Conservation (phyloP, 1,140 invertebrate genomes). For the Drosophila pandora region DNA sequence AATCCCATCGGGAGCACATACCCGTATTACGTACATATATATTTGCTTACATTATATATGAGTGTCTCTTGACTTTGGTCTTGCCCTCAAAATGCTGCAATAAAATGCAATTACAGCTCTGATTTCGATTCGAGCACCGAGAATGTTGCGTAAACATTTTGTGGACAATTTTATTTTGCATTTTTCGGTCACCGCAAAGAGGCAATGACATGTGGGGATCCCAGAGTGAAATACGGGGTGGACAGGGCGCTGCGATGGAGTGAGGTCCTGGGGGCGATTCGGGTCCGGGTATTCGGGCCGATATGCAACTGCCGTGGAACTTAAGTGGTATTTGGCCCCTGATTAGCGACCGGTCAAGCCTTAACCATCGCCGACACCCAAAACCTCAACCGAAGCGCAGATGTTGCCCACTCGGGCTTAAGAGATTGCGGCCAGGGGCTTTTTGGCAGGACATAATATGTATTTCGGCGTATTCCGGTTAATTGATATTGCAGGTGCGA, state of each 20-base stretch:
- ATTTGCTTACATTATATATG: slow-evolving; percentile 41
- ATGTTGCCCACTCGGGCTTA: slow-evolving; percentile 45
- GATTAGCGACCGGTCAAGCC: slow-evolving; percentile 61
- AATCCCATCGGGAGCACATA: slow-evolving; percentile 18
- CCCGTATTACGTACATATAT: slow-evolving; percentile 16
- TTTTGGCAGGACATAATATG: slow-evolving; percentile 17
- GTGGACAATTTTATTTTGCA: slow-evolving; percentile 69
- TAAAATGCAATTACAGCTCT: slow-evolving; percentile 75
- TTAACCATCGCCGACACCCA: neutral
- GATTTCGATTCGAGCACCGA: slow-evolving; percentile 39
- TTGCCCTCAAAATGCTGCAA: slow-evolving; percentile 45
- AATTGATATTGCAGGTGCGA: slow-evolving; percentile 34
- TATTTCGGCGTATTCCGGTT: slow-evolving; percentile 22
- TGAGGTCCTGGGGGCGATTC: neutral
- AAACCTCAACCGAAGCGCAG: slow-evolving; percentile 32
- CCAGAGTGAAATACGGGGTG: slow-evolving; percentile 15
- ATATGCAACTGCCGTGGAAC: slow-evolving; percentile 53
- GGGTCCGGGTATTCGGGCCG: slow-evolving; percentile 34
- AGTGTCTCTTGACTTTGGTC: slow-evolving; percentile 34
- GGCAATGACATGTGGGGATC: slow-evolving; percentile 22
- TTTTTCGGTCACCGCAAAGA: slow-evolving; percentile 44
- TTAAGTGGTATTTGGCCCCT: slow-evolving; percentile 69
- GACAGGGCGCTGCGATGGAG: neutral
- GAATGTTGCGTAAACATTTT: slow-evolving; percentile 72
- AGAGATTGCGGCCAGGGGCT: slow-evolving; percentile 55